Percentiles rank a stretch among this genome's conserved stretches.
Evolutionary conservation across 2,113 vertebrate species (phyloP).

Genomic region (Corythornis vintsioides): DNA sequence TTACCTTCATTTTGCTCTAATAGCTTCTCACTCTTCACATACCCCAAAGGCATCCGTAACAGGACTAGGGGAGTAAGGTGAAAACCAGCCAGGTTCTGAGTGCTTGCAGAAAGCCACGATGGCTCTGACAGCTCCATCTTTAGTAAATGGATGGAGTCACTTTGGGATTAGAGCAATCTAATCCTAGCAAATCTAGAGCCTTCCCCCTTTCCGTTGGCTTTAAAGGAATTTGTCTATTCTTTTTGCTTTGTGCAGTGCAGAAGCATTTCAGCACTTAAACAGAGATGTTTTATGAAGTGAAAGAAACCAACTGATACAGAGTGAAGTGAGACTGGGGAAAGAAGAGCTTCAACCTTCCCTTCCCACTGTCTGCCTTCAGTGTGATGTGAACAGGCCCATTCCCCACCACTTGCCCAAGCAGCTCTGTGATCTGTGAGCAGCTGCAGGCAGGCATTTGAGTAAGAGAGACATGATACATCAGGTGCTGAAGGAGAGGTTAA

Average conservation of each 20-base stretch:
- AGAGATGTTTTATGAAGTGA: neutral
- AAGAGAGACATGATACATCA: neutral
- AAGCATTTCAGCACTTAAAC: neutral
- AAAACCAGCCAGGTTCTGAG: neutral
- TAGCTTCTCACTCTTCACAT: neutral
- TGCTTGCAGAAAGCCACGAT: neutral
- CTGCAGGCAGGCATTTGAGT: neutral
- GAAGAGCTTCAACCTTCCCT: neutral
- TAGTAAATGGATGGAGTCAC: rapidly evolving
- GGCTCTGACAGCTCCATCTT: neutral
- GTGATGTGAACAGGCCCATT: neutral
- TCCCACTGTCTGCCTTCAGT: neutral
- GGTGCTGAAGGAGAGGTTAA: constrained; percentile 46
- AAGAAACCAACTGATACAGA: neutral
- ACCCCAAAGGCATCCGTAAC: neutral
- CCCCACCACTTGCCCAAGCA: neutral
- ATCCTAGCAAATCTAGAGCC: neutral
- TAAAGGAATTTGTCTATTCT: neutral
- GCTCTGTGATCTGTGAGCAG: neutral
- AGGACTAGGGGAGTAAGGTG: neutral
- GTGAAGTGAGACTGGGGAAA: neutral
- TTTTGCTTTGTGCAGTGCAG: rapidly evolving
- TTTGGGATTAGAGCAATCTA: neutral
- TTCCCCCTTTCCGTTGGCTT: neutral
- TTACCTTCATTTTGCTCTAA: neutral